These are phyloP conservation scores for Cylloceria caligata DNA, from an alignment of 2,888 invertebrate genomes.

Conservation along the genomic window DNA sequence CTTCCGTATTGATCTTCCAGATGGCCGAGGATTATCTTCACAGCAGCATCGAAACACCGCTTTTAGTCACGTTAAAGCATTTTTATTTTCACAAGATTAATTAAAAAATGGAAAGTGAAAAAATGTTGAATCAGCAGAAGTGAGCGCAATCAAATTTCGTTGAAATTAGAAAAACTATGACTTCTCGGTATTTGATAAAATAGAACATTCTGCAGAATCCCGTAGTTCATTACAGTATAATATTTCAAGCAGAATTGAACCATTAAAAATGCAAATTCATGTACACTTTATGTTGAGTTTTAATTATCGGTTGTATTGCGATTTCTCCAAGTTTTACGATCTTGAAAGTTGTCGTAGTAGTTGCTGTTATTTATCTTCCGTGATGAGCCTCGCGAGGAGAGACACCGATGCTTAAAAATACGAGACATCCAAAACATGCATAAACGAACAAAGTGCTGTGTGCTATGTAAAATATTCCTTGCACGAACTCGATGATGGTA, in stretches of 20 bases:
- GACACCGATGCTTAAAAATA: too few relatives aligned
- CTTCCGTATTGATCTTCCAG: conserved; percentile 52
- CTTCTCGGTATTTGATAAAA: not conserved
- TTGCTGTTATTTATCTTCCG: conserved; percentile 44
- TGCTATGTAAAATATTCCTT: too few relatives aligned
- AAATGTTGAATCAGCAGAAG: not conserved
- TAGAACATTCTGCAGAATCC: not conserved
- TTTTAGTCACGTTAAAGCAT: not conserved
- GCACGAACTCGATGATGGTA: too few relatives aligned
- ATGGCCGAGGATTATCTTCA: conserved; percentile 58
- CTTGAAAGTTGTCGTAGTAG: conserved; percentile 51
- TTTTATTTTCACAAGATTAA: not conserved
- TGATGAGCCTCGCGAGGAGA: conserved; percentile 48
- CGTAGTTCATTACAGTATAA: not conserved
- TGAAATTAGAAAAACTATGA: not conserved
- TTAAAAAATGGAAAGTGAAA: not conserved
- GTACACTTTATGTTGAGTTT: conserved; percentile 2
- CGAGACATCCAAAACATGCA: conserved; percentile 51
- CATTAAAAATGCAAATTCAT: not conserved
- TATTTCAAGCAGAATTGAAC: not conserved
- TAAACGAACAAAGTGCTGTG: conserved; percentile 20
- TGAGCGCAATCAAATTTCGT: not conserved
- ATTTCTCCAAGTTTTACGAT: conserved; percentile 32
- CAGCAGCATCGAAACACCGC: conserved; percentile 16
- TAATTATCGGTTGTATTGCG: not conserved